Base-by-base conservation (phyloP, 2,113 vertebrate species). In the Paraplagusia blochii region DNA sequence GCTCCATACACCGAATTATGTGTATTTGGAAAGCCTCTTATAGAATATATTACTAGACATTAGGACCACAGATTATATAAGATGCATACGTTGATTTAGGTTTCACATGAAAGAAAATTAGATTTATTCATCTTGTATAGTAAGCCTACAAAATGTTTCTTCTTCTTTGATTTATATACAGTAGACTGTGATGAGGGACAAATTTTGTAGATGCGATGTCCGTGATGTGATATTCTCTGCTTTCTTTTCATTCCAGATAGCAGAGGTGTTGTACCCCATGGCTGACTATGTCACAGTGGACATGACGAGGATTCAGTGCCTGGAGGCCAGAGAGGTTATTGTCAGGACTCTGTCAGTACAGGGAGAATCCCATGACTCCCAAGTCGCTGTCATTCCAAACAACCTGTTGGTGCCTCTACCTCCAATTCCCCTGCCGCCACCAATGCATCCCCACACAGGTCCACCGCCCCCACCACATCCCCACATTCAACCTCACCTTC, bases 301-400 rank as follows among this genome's bases (percentile, higher is more conserved):
- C 67, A 80, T 96, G 6, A 85, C 77, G 8, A 81, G 91, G 63
- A 89, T 99, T 56, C 93, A 92, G 51, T 90, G 86, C 69, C 85
- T 98, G 82, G 94, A 96, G 68, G 93, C 95, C 15, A 71, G 80
- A 47, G 92, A 93, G 1, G 87, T 99, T 76, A 93, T 93, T 0
- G 95, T 98, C 53, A 87, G 94, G 71, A 99, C 97, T 0, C 88
- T 98, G 66, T 98, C 95, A 1, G 87, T 85, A 0, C 95, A 98
- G 83, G 97, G 96, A 18, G 96, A 99, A 69, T 98, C 95, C 2
- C 75, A 91, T 77, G 96, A 99, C 87, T 97, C 96, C 0, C 59
- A 68, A 14, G 74, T 73, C 5, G 93, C 92, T 58, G 68, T 84
- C 84, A 90, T 99, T 66, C 95, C 95, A 69, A 79, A 89, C 3